phyloP scores from a whole-genome alignment of 23 tunicate genomes.

The Trididemnum clinides region DNA sequence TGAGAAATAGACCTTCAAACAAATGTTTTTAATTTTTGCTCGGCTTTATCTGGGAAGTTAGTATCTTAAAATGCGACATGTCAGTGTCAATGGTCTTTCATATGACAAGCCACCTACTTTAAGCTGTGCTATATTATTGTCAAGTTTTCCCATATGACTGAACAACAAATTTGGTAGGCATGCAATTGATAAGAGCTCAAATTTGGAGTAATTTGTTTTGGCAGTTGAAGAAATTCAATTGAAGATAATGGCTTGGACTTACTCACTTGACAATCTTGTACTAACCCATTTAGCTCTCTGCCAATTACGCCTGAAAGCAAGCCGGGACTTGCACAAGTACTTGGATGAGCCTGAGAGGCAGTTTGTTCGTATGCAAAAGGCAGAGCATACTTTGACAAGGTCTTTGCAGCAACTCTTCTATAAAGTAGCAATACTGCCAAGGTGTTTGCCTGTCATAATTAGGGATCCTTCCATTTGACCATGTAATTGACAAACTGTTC shows the following conservation, averaged over 20 bases:
- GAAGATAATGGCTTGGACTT: constrained; percentile 7
- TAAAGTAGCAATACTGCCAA: constrained; percentile 6
- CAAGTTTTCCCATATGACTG: constrained; percentile 27
- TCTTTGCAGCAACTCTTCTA: constrained; percentile 38
- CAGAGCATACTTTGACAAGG: constrained; percentile 32
- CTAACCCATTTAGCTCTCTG: too few species aligned
- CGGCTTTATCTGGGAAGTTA: not conserved
- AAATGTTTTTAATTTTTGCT: not conserved
- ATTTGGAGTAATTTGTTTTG: constrained; percentile 8
- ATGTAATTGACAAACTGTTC: not conserved
- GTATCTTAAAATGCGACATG: constrained; percentile 31
- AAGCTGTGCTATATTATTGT: constrained; percentile 2
- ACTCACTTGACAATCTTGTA: constrained; percentile 27
- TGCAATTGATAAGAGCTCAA: constrained; percentile 29
- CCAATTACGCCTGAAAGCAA: constrained; percentile 32
- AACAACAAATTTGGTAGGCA: constrained; percentile 29
- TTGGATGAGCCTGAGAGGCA: constrained; percentile 16
- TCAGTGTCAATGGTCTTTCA: too few species aligned
- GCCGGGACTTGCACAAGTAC: constrained; percentile 20
- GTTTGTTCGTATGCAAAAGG: constrained; percentile 6
- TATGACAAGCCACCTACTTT: constrained; percentile 36
- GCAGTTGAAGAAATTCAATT: constrained; percentile 13
- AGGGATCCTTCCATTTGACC: constrained; percentile 38
- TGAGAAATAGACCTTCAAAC: constrained; percentile 17
- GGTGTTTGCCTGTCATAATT: constrained; percentile 26